These are phyloP conservation scores for Drosophila parthenogenetica DNA, from an alignment of 2,888 invertebrate genomes.

Conservation along the genomic window DNA sequence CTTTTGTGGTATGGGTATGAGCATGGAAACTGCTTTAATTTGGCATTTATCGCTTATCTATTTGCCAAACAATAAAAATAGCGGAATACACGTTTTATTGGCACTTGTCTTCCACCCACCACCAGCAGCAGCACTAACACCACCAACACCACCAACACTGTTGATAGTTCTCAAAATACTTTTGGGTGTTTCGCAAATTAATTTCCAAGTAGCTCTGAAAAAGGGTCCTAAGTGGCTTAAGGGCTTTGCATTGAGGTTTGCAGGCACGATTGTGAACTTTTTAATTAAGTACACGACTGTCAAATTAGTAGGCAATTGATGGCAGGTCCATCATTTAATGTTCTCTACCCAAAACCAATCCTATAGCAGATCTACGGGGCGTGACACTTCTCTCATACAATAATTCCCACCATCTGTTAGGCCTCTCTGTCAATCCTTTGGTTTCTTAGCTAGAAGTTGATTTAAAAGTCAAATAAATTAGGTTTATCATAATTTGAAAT, in stretches of 20 bases:
- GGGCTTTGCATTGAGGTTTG: conserved; percentile 57
- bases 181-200: conserved; percentile 65
- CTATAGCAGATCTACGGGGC: conserved; percentile 11
- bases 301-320: conserved; percentile 72
- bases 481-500: no score
- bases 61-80: conserved; percentile 12
- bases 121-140: neutral
- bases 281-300: conserved; percentile 68
- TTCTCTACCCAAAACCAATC: neutral
- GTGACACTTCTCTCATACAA: neutral
- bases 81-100: conserved; percentile 37
- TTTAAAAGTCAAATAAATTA: no score
- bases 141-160: neutral
- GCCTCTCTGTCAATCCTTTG: neutral
- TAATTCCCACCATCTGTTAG: conserved; percentile 22
- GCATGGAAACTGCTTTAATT: conserved; percentile 53
- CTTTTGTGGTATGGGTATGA: neutral
- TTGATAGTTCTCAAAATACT: conserved; percentile 34
- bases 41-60: conserved; percentile 76
- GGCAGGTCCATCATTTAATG: conserved; percentile 20
- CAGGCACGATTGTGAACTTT: conserved; percentile 30
- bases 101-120: conserved; percentile 41
- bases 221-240: conserved; percentile 73
- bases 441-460: neutral
- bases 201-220: conserved; percentile 61